A percentile compares a stretch with the other conserved stretches of the same genome.
Evolutionary conservation across 1,140 invertebrate species (phyloP).

Genomic region (Rhagoletis pomonella): DNA sequence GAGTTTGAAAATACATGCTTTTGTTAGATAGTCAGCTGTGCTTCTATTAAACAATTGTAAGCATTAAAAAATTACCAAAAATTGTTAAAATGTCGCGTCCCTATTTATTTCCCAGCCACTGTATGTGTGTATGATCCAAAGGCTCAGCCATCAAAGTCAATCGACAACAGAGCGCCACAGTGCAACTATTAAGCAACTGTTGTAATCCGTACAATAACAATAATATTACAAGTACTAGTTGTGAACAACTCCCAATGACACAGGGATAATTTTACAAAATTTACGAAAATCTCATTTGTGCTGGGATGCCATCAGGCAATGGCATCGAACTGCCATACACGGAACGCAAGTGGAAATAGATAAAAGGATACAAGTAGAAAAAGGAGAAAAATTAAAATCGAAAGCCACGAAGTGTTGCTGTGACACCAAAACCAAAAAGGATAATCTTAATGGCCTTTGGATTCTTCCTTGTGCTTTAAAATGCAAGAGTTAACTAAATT

Average conservation of each 20-base stretch:
- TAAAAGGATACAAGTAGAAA: background rate
- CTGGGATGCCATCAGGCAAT: background rate
- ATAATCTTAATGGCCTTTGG: conserved; percentile 48
- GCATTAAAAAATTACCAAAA: too few species aligned
- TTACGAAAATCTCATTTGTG: conserved; percentile 33
- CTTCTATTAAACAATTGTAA: too few species aligned
- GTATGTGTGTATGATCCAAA: background rate
- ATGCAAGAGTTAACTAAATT: too few species aligned
- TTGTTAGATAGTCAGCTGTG: too few species aligned
- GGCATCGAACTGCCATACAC: background rate
- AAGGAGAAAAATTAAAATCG: background rate
- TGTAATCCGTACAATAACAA: conserved; percentile 34
- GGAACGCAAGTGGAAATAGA: too few species aligned
- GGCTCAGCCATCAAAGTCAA: conserved; percentile 26
- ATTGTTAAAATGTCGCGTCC: too few species aligned
- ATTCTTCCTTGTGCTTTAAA: background rate
- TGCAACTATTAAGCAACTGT: conserved; percentile 41
- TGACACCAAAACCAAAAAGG: background rate
- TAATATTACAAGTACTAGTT: background rate
- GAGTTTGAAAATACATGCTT: too few species aligned
- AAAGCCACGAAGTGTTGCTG: too few species aligned
- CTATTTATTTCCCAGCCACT: too few species aligned
- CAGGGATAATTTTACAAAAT: conserved; percentile 16
- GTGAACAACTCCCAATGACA: background rate
- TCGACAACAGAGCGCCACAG: conserved; percentile 30